A percentile compares a stretch with the other conserved stretches of the same genome.
Conservation (phyloP, 2,113 vertebrate genomes). For the Marmota monax region DNA sequence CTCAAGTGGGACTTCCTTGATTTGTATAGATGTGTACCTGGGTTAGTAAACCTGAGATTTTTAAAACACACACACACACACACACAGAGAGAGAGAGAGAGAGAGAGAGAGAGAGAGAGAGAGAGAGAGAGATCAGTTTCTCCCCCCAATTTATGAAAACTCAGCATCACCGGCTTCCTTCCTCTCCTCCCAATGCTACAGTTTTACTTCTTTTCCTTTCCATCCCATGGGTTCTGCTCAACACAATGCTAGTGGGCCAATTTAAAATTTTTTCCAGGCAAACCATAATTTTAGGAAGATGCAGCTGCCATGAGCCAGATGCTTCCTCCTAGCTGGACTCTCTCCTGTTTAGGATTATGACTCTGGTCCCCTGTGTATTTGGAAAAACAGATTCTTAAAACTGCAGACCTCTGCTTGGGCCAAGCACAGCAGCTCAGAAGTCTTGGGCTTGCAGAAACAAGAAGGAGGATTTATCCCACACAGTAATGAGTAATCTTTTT, state of each 20-base stretch:
- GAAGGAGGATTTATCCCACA: constrained; percentile 7
- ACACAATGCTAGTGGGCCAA: constrained; percentile 48
- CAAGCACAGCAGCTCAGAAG: constrained; percentile 51
- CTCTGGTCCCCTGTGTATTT: constrained; percentile 65
- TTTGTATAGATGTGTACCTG: not conserved
- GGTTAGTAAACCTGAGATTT: not conserved
- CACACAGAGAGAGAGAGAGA: no score
- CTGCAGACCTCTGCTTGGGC: constrained; percentile 65
- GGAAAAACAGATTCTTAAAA: constrained; percentile 67
- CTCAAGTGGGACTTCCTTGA: not conserved
- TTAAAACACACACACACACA: not conserved
- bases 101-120: no score
- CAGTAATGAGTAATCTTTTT: constrained; percentile 44
- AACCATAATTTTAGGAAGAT: constrained; percentile 57
- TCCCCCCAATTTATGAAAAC: constrained; percentile 57
- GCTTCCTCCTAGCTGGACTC: constrained; percentile 54
- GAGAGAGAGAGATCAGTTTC: not conserved
- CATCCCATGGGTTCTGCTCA: not conserved
- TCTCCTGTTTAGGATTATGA: constrained; percentile 51
- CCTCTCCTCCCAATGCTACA: constrained; percentile 15
- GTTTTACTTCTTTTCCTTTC: constrained; percentile 63
- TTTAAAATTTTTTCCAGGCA: constrained; percentile 64
- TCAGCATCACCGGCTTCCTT: not conserved
- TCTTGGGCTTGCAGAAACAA: constrained; percentile 41
- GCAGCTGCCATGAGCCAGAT: constrained; percentile 45